Conservation (phyloP, 2,797 vertebrate genomes). For the Onychomys leucogaster region DNA sequence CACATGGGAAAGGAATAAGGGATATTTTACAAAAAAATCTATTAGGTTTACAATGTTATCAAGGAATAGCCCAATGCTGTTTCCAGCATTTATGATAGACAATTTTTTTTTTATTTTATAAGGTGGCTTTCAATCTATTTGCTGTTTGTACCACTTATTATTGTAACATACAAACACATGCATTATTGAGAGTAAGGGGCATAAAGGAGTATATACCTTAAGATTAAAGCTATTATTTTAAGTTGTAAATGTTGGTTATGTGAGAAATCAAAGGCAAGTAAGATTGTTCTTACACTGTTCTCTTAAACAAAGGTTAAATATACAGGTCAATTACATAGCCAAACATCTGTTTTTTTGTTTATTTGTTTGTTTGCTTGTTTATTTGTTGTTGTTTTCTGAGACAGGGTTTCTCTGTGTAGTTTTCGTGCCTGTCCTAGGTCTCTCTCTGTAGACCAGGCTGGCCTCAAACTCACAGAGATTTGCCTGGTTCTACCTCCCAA, state of each 20-base stretch:
- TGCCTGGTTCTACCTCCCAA: too few species aligned
- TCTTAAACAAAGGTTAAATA: neutral
- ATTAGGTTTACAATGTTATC: neutral
- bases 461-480: too few species aligned
- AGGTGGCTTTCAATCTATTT: neutral
- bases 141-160: neutral
- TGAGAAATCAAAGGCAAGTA: neutral
- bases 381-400: too few species aligned
- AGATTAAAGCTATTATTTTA: neutral
- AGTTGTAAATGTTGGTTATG: neutral
- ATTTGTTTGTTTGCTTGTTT: too few species aligned
- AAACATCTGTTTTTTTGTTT: neutral
- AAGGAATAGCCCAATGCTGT: neutral
- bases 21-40: neutral
- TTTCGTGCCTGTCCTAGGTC: too few species aligned
- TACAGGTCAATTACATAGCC: neutral
- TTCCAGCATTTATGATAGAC: neutral
- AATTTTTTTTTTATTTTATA: neutral
- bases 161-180: neutral
- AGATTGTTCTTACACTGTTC: neutral
- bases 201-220: neutral
- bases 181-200: neutral
- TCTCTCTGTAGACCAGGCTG: too few species aligned
- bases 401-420: too few species aligned
- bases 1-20: neutral